Evolutionary conservation across 2,888 invertebrate genomes (phyloP), one percentile per base, ranked within the genome.

Genomic region (Hedychridium roseum): DNA sequence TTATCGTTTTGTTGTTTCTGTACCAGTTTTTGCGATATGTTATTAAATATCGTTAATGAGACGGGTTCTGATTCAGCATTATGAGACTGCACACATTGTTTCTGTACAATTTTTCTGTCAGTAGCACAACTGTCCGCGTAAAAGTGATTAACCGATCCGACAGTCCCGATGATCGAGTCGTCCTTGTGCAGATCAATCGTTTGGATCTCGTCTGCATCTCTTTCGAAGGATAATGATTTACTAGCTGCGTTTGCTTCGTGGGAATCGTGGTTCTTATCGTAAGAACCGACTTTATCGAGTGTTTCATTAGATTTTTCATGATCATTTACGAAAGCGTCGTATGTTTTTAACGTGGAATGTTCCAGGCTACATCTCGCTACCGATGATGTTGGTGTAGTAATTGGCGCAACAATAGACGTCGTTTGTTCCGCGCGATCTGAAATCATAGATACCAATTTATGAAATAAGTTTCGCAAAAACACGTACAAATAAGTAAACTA

Each of bases 371-470:
- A 32, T 12, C 42, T 55, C 5, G 36, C 28, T 2, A 32, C 5
- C 3, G 50, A 48, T 1, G 48, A 31, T 4, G 58, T 45, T 1
- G 55, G 38, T 23, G 44, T 43, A 7, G 42, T 61, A 6, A 54
- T 36, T 2, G 64, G 44, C 42, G 60, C 60, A 12, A 62, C 54
- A 15, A 66, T 54, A 2, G 74, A 68, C 20, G 74, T 68, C 32
- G 72, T 66, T 66, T 78, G 77, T 32, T 79, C 78, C 1, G 74
- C 73, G 32, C 72, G 73, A 66, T 76, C 78, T 78, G 54, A 31
- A 70, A 71, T 9, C 11, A 31, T 27, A 39, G 7, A 37, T n/a
- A n/a, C n/a, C n/a, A n/a, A n/a, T n/a, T n/a, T n/a, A n/a, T n/a
- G n/a, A n/a, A n/a, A n/a, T n/a, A n/a, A n/a, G n/a, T n/a, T n/a